Percentiles rank a stretch among this genome's conserved stretches.
phyloP scores from a whole-genome alignment of 2,113 vertebrate species.

The Gobio gobio region DNA sequence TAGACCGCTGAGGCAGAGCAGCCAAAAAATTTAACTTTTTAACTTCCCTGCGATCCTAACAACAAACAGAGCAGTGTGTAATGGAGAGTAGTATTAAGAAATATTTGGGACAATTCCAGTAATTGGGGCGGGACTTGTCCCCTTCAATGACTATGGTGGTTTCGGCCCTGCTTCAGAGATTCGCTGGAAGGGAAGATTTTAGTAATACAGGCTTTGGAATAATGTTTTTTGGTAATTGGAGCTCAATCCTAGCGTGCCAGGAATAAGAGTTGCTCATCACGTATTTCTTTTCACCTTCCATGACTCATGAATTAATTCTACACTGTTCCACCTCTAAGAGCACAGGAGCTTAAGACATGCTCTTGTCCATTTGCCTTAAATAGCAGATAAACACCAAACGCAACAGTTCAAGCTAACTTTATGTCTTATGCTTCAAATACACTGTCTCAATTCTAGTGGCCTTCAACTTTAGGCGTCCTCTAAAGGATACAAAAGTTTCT shows the following conservation, averaged over 20 bases:
- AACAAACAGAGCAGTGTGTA: too few species aligned
- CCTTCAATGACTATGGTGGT: too few species aligned
- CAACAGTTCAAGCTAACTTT: neutral
- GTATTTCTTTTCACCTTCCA: slow-evolving; percentile 22
- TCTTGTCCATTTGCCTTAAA: slow-evolving; percentile 19
- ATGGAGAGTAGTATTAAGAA: too few species aligned
- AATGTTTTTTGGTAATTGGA: neutral
- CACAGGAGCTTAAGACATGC: slow-evolving; percentile 19
- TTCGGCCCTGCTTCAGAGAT: neutral
- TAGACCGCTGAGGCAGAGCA: too few species aligned
- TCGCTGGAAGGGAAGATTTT: neutral
- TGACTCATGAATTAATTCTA: slow-evolving; percentile 28
- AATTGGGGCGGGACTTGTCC: too few species aligned
- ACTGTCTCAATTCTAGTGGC: neutral
- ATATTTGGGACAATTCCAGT: too few species aligned
- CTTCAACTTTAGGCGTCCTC: slow-evolving; percentile 17
- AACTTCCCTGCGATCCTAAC: too few species aligned
- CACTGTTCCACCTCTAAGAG: slow-evolving; percentile 21
- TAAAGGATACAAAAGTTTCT: neutral
- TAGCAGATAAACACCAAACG: neutral
- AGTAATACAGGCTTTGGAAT: neutral
- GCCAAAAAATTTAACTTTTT: too few species aligned
- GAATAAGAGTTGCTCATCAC: neutral
- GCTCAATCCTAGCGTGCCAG: neutral
- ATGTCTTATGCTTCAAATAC: neutral